Percentiles rank a stretch among this genome's conserved stretches.
phyloP scores from a whole-genome alignment of 2,888 invertebrate species.

The Nymphalis c-album region DNA sequence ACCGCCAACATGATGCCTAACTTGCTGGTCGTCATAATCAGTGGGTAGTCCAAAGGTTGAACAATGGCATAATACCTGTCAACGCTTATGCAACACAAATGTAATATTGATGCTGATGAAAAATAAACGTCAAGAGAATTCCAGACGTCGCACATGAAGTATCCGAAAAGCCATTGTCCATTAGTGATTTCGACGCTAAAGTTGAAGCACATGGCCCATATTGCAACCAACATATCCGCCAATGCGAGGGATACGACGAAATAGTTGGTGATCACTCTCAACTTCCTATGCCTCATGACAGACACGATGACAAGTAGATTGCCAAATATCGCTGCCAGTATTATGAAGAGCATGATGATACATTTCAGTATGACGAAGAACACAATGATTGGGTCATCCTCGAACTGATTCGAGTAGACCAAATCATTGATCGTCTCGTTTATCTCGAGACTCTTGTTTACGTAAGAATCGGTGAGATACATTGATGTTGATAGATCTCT shows the following conservation, averaged over 20 bases:
- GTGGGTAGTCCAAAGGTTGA: conserved; percentile 94
- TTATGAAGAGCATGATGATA: conserved; percentile 93
- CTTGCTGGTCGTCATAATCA: conserved; percentile 93
- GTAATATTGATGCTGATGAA: conserved; percentile 95
- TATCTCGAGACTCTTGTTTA: conserved; percentile 61
- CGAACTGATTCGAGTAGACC: conserved; percentile 65
- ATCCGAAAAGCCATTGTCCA: conserved; percentile 92
- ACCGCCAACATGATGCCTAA: conserved; percentile 91
- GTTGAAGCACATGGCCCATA: conserved; percentile 97
- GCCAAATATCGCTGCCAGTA: conserved; percentile 93
- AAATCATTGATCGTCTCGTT: conserved; percentile 65
- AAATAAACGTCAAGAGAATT: conserved; percentile 98
- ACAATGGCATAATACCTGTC: conserved; percentile 96
- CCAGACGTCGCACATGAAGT: conserved; percentile 97
- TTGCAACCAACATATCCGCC: conserved; percentile 96
- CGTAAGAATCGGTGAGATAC: conserved; percentile 70
- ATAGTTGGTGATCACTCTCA: conserved; percentile 94
- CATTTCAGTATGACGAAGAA: conserved; percentile 85
- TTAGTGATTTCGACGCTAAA: conserved; percentile 93
- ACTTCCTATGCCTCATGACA: conserved; percentile 84
- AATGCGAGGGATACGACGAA: conserved; percentile 97
- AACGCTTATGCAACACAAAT: conserved; percentile 95
- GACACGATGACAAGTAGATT: conserved; percentile 94
- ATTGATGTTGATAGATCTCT: conserved; percentile 70
- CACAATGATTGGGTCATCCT: conserved; percentile 77